Conservation (phyloP, 1,140 invertebrate genomes). For the Saccostrea echinata region DNA sequence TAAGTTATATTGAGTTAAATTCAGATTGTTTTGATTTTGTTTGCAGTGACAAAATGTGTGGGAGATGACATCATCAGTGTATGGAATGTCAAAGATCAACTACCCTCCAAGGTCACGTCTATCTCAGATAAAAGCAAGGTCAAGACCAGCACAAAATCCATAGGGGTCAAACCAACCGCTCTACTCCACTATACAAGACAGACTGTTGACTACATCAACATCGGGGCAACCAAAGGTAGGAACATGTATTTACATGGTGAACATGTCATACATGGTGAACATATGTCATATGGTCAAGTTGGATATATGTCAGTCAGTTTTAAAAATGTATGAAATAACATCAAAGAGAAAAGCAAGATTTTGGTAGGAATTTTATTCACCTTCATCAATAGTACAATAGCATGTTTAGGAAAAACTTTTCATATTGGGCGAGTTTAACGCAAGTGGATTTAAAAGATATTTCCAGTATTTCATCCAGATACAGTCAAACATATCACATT, state of each 20-base stretch:
- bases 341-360: too few species aligned
- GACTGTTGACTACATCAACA: conserved; percentile 81
- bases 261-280: too few species aligned
- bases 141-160: conserved; percentile 33
- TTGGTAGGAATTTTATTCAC: too few species aligned
- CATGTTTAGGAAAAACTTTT: too few species aligned
- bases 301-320: too few species aligned
- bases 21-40: background rate
- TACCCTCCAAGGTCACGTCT: background rate
- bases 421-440: too few species aligned
- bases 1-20: background rate
- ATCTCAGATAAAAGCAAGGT: background rate
- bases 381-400: too few species aligned
- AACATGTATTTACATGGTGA: background rate
- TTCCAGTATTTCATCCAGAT: too few species aligned
- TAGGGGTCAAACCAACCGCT: conserved; percentile 69
- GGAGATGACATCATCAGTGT: conserved; percentile 78
- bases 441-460: too few species aligned
- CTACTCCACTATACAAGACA: conserved; percentile 79
- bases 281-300: too few species aligned
- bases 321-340: too few species aligned
- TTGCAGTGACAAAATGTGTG: conserved; percentile 79
- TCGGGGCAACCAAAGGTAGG: conserved; percentile 77
- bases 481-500: too few species aligned
- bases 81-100: conserved; percentile 67